These are phyloP conservation scores for Gambusia holbrooki DNA, from an alignment of 2,113 vertebrate genomes.

Conservation along the genomic window DNA sequence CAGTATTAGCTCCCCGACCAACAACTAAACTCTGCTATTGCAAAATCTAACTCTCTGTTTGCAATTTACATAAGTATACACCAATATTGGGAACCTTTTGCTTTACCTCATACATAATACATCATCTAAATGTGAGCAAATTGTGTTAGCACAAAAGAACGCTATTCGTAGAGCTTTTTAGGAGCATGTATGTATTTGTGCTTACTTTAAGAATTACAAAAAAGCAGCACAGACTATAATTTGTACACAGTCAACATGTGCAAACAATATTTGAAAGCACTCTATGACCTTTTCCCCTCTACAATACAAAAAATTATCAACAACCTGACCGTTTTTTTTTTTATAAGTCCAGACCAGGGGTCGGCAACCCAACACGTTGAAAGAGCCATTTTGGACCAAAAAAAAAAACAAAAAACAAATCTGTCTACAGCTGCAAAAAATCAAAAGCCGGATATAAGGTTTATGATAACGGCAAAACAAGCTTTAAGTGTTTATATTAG, in stretches of 20 bases:
- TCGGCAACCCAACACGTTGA: no score
- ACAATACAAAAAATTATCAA: constrained; percentile 11
- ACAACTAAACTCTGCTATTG: no score
- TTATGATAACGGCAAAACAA: no score
- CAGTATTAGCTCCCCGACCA: no score
- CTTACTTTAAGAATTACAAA: background rate
- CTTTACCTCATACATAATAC: background rate
- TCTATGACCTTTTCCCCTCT: background rate
- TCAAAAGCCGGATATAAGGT: no score
- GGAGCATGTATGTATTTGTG: background rate
- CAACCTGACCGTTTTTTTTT: constrained; percentile 15
- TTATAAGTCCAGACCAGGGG: background rate
- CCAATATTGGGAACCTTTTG: background rate
- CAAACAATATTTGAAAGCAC: background rate
- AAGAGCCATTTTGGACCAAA: no score
- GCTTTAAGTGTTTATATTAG: no score
- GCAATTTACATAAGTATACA: background rate
- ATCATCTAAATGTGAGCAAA: background rate
- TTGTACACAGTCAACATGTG: background rate
- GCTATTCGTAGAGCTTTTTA: background rate
- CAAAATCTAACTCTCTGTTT: no score
- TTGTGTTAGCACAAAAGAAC: background rate
- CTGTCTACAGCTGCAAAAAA: no score
- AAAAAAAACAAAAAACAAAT: no score
- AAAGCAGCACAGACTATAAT: background rate